Evolutionary conservation across 1,140 invertebrate species (phyloP).

Genomic region (Neotoxoptera formosana): DNA sequence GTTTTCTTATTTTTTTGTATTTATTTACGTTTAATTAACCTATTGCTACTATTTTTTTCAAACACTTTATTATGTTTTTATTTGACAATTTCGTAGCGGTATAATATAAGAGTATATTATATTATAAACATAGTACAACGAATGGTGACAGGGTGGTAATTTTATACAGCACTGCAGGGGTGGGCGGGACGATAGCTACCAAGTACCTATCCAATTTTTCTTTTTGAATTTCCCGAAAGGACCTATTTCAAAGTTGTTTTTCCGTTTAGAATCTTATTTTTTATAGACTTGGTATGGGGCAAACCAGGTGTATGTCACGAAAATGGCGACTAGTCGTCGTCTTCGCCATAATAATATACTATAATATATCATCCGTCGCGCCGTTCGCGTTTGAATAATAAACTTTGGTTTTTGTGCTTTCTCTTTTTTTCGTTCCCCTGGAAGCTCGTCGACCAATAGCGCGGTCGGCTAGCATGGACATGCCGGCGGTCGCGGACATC

Average conservation of each 20-base stretch:
- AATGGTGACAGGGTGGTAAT: background rate
- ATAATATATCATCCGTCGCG: background rate
- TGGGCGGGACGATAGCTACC: too few species aligned
- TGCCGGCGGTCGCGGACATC: slow-evolving; percentile 28
- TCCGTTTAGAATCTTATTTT: background rate
- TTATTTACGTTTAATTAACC: background rate
- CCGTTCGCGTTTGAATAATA: background rate
- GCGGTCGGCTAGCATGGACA: slow-evolving; percentile 49
- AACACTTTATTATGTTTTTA: background rate
- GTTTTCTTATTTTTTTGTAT: background rate
- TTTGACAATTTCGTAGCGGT: background rate
- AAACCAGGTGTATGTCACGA: background rate
- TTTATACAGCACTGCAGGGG: too few species aligned
- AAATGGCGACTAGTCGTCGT: background rate
- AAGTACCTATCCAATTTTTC: too few species aligned
- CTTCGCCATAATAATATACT: background rate
- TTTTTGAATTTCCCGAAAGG: too few species aligned
- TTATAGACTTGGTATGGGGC: background rate
- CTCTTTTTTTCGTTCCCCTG: slow-evolving; percentile 69
- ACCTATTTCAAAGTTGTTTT: background rate
- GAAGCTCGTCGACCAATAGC: slow-evolving; percentile 54
- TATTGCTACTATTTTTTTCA: background rate
- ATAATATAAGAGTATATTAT: background rate
- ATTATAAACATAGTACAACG: background rate
- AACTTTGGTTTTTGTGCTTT: background rate